phyloP scores from a whole-genome alignment of 2,113 vertebrate genomes.

The Sclerurus mexicanus region DNA sequence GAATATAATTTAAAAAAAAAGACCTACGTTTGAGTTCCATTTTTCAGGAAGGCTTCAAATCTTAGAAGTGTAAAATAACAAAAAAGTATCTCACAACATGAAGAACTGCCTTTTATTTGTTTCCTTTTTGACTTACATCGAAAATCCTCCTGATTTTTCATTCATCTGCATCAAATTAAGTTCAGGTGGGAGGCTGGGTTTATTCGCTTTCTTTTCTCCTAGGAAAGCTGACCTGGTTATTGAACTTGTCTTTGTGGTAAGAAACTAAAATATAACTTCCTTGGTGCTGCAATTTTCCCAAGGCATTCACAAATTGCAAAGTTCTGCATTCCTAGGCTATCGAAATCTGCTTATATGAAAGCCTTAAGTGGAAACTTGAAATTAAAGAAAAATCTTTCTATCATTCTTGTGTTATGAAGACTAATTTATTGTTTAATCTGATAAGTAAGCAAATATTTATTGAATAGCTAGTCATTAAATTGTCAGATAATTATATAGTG shows the following conservation, averaged over 20 bases:
- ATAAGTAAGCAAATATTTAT: neutral
- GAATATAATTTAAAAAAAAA: neutral
- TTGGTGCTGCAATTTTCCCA: constrained; percentile 54
- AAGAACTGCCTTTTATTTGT: constrained; percentile 9
- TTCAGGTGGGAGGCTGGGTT: neutral
- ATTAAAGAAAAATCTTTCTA: neutral
- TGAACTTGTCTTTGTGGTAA: constrained; percentile 21
- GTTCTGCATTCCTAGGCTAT: neutral
- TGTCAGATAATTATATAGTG: neutral
- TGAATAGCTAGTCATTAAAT: neutral
- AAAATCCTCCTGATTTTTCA: constrained; percentile 69
- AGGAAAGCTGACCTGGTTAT: constrained; percentile 61
- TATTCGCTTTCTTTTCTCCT: constrained; percentile 23
- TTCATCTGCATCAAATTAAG: constrained; percentile 56
- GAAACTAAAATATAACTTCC: neutral
- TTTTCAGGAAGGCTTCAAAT: constrained; percentile 3
- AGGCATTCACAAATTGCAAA: constrained; percentile 43
- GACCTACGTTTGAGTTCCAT: neutral
- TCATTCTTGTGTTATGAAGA: neutral
- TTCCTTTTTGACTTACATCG: constrained; percentile 11
- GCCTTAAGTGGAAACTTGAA: neutral
- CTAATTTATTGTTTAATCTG: neutral
- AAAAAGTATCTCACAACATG: constrained; percentile 13
- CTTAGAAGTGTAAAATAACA: neutral
- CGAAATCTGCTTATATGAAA: neutral